phyloP scores from a whole-genome alignment of 1,140 invertebrate genomes.

The Camponotus floridanus region DNA sequence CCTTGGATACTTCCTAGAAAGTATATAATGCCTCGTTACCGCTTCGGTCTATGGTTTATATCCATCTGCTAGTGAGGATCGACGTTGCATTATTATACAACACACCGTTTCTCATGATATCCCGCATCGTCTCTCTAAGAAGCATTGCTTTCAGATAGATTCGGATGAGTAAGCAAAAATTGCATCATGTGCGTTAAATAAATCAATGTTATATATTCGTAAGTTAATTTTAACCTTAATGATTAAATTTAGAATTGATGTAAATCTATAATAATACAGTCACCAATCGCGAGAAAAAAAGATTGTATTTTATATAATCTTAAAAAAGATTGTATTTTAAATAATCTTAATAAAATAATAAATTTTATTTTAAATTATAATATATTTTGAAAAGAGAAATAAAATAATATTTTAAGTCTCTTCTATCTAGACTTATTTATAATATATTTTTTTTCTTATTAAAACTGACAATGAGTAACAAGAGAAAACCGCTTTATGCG shows the following conservation, averaged over 20 bases:
- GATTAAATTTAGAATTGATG: not conserved
- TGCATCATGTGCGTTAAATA: not conserved
- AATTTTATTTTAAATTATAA: not conserved
- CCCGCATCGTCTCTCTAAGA: not conserved
- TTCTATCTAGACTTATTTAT: no score
- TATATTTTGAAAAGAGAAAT: not conserved
- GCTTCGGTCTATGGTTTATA: constrained; percentile 34
- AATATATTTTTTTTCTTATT: no score
- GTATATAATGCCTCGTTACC: constrained; percentile 32
- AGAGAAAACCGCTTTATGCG: not conserved
- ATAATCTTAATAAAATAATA: not conserved
- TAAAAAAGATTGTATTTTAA: not conserved
- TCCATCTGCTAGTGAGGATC: constrained; percentile 4
- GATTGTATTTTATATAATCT: not conserved
- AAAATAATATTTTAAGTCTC: not conserved
- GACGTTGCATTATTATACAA: constrained; percentile 24
- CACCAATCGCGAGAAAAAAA: not conserved
- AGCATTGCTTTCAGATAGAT: constrained; percentile 3
- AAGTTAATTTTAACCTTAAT: not conserved
- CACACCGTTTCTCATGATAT: constrained; percentile 27
- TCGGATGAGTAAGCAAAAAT: not conserved
- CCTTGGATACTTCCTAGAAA: constrained; percentile 60
- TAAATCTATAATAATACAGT: not conserved
- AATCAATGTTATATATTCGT: not conserved
- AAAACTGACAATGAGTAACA: not conserved